Conservation (phyloP, 2,888 invertebrate species). For the Omphaloscelis lunosa region DNA sequence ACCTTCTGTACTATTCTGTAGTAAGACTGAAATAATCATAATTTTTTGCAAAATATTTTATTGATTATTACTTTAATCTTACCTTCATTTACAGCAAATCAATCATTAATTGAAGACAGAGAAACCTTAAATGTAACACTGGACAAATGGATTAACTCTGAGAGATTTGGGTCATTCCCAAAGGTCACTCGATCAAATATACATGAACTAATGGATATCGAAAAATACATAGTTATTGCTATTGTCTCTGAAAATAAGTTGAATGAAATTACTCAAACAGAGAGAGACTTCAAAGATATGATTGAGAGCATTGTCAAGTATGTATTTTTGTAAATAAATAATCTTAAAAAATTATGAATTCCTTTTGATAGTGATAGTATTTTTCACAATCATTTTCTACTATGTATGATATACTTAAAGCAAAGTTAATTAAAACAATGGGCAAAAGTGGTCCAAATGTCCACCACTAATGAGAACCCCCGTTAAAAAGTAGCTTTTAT, state of each 20-base stretch:
- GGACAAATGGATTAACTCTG: constrained; percentile 96
- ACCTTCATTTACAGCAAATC: constrained; percentile 72
- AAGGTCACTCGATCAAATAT: constrained; percentile 96
- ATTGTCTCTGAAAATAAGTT: constrained; percentile 97
- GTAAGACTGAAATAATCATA: not conserved
- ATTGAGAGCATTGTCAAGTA: constrained; percentile 94
- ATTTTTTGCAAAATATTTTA: not conserved
- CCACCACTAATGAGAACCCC: not conserved
- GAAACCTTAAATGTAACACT: constrained; percentile 92
- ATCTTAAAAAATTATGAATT: not conserved
- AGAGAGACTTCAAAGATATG: constrained; percentile 96
- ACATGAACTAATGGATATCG: constrained; percentile 95
- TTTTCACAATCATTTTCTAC: constrained; percentile 2
- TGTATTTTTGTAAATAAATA: constrained; percentile 62
- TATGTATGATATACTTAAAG: not conserved
- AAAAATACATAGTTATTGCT: constrained; percentile 96
- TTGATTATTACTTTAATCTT: not conserved
- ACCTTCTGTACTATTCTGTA: no score
- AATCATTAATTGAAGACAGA: constrained; percentile 76
- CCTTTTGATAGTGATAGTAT: not conserved
- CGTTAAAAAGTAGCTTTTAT: no score
- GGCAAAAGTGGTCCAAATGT: not conserved
- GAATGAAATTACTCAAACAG: constrained; percentile 94
- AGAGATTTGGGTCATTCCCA: constrained; percentile 97
- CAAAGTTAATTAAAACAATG: not conserved